A percentile compares a stretch with the other conserved stretches of the same genome.
Evolutionary conservation across 1,140 invertebrate genomes (phyloP).

Genomic region (Drosophila bocki): DNA sequence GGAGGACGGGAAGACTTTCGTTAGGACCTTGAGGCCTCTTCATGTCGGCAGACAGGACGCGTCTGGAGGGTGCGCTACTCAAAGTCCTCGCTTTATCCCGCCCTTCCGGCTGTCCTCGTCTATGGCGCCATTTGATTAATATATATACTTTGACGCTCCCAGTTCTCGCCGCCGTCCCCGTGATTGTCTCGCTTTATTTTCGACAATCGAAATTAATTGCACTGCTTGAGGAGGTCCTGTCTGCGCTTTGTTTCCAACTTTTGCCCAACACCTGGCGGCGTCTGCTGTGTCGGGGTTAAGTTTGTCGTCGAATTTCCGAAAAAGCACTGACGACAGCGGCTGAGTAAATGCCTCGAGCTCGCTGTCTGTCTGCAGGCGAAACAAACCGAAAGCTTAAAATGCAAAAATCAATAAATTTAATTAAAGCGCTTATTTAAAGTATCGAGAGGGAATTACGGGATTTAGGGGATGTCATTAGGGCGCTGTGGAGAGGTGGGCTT

Average conservation of each 20-base stretch:
- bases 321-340: background rate
- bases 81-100: slow-evolving; percentile 14
- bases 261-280: slow-evolving; percentile 43
- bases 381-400: slow-evolving; percentile 39
- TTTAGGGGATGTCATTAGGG: slow-evolving; percentile 24
- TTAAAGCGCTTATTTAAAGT: slow-evolving; percentile 52
- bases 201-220: slow-evolving; percentile 72
- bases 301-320: slow-evolving; percentile 23
- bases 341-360: slow-evolving; percentile 7
- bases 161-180: slow-evolving; percentile 23
- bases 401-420: slow-evolving; percentile 63
- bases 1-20: slow-evolving; percentile 21
- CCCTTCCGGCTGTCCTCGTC: slow-evolving; percentile 18
- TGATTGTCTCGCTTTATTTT: slow-evolving; percentile 58
- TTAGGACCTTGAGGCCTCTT: slow-evolving; percentile 48
- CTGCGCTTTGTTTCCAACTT: slow-evolving; percentile 37
- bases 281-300: slow-evolving; percentile 27
- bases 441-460: slow-evolving; percentile 29
- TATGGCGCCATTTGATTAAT: slow-evolving; percentile 70
- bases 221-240: slow-evolving; percentile 44
- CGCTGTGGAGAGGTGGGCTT: background rate
- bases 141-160: slow-evolving; percentile 32
- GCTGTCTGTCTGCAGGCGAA: slow-evolving; percentile 16
- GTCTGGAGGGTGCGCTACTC: slow-evolving; percentile 19
- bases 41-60: slow-evolving; percentile 36